phyloP scores from a whole-genome alignment of 1,140 invertebrate genomes.

The Tribolium madens region DNA sequence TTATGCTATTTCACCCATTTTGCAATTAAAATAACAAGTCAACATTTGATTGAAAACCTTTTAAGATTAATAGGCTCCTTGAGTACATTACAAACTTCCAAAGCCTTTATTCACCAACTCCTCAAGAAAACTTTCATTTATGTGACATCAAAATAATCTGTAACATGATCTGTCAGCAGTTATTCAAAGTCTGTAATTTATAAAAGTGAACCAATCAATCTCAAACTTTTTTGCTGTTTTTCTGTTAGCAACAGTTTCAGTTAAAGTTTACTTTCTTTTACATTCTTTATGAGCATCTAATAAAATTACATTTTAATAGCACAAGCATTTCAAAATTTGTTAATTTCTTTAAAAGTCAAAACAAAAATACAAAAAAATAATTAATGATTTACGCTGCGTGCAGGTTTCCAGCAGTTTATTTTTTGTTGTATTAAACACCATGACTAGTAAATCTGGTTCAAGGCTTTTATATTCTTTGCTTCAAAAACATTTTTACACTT shows the following conservation, averaged over 20 bases:
- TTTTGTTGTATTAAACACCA: slow-evolving; percentile 2
- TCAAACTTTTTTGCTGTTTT: background rate
- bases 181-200: background rate
- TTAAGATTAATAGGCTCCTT: background rate
- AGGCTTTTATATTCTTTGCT: background rate
- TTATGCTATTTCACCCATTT: no score
- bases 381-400: background rate
- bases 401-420: background rate
- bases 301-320: no score
- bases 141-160: background rate
- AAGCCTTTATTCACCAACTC: background rate
- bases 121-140: background rate
- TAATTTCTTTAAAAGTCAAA: background rate
- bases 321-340: background rate
- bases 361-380: background rate
- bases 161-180: background rate
- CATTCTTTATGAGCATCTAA: background rate
- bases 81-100: background rate
- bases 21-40: no score
- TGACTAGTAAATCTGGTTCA: slow-evolving; percentile 13
- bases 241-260: background rate
- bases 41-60: no score
- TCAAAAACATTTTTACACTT: background rate
- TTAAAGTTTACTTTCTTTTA: background rate
- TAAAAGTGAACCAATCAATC: background rate